A percentile compares a stretch with the other conserved stretches of the same genome.
Evolutionary conservation across 2,113 vertebrate genomes (phyloP).

Genomic region (Pagrus major): DNA sequence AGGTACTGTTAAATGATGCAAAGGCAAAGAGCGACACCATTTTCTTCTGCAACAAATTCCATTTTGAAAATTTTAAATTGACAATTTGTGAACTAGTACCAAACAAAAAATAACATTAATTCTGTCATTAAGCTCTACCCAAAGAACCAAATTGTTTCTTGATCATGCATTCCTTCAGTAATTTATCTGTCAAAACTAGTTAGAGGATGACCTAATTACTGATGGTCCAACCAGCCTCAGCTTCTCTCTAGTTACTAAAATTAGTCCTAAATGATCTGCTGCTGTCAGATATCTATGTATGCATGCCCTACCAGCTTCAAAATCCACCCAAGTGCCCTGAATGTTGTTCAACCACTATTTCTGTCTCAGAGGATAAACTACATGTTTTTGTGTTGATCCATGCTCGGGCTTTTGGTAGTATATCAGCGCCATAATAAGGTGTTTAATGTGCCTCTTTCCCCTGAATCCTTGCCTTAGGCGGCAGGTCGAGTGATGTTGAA

Average conservation of each 20-base stretch:
- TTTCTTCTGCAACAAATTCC: no score
- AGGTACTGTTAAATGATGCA: not conserved
- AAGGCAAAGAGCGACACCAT: not conserved
- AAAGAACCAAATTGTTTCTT: slow-evolving; percentile 12
- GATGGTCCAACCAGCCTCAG: slow-evolving; percentile 12
- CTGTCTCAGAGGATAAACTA: slow-evolving; percentile 9
- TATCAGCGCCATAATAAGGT: slow-evolving; percentile 69
- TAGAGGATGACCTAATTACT: slow-evolving; percentile 46
- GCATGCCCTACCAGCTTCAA: not conserved
- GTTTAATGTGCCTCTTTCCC: slow-evolving; percentile 87
- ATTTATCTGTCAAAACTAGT: slow-evolving; percentile 33
- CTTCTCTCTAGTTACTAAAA: slow-evolving; percentile 15
- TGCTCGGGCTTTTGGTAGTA: slow-evolving; percentile 88
- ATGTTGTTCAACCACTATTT: slow-evolving; percentile 5
- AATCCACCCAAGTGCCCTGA: slow-evolving; percentile 7
- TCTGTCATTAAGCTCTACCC: not conserved
- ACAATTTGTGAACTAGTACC: not conserved
- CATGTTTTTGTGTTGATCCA: slow-evolving; percentile 64
- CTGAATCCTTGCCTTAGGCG: slow-evolving; percentile 91
- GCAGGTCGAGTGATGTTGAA: slow-evolving; percentile 94
- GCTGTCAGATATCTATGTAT: slow-evolving; percentile 6
- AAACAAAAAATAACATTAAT: no score
- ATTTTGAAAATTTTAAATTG: not conserved
- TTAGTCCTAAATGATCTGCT: slow-evolving; percentile 26
- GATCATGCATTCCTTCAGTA: slow-evolving; percentile 6